Percentiles rank a stretch among this genome's conserved stretches.
These are phyloP conservation scores for Teleogryllus oceanicus DNA, from an alignment of 2,888 invertebrate genomes.

Conservation along the genomic window DNA sequence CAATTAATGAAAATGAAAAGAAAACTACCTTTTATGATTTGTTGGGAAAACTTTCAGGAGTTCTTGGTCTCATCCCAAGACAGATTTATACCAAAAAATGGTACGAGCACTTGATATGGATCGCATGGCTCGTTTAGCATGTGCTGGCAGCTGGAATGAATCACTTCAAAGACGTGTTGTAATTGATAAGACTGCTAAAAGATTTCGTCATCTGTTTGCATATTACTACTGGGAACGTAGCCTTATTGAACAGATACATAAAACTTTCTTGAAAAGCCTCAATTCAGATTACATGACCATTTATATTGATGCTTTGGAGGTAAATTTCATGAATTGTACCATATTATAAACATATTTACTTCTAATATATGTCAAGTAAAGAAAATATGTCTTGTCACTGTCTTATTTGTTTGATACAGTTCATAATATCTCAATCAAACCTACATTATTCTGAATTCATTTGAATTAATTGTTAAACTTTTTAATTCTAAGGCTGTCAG, in stretches of 20 bases:
- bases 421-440: too few species aligned
- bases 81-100: constrained; percentile 47
- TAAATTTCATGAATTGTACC: constrained; percentile 40
- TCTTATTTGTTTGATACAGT: too few species aligned
- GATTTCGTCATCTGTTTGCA: constrained; percentile 64
- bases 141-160: constrained; percentile 58
- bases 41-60: too few species aligned
- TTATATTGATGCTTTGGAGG: constrained; percentile 76
- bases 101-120: constrained; percentile 64
- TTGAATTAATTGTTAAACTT: too few species aligned
- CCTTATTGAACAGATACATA: constrained; percentile 73
- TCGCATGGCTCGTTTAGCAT: constrained; percentile 61
- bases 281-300: constrained; percentile 63
- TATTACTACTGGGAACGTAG: constrained; percentile 68
- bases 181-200: constrained; percentile 66
- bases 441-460: too few species aligned
- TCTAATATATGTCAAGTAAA: too few species aligned
- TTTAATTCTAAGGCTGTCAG: too few species aligned
- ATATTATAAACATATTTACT: too few species aligned
- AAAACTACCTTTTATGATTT: too few species aligned
- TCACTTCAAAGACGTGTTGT: constrained; percentile 64
- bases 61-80: too few species aligned
- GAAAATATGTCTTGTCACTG: too few species aligned
- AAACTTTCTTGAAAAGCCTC: constrained; percentile 64
- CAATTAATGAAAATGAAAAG: too few species aligned